These are phyloP conservation scores for Scolopax bukidnonensis DNA, from an alignment of 2,797 vertebrate genomes.

Conservation along the genomic window DNA sequence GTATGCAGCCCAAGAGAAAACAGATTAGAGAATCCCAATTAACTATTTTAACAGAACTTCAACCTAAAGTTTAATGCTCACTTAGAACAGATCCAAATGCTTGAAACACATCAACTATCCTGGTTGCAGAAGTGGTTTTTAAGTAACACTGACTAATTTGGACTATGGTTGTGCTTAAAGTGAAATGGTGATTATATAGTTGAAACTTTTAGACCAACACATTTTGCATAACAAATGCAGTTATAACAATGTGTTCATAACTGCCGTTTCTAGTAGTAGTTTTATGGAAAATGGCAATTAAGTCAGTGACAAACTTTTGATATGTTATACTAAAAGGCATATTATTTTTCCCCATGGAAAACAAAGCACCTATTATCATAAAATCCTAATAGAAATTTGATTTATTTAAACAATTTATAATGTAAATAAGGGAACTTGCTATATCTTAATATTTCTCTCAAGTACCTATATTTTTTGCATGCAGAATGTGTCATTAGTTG, in stretches of 20 bases:
- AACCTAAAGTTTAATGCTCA: constrained; percentile 19
- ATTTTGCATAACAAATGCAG: background rate
- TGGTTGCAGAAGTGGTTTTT: background rate
- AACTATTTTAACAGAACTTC: constrained; percentile 69
- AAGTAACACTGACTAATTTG: background rate
- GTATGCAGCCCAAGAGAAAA: constrained; percentile 82
- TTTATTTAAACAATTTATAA: background rate
- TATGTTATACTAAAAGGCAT: accelerated
- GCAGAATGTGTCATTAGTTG: background rate
- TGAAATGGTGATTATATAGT: background rate
- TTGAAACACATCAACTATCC: background rate
- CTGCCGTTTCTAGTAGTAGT: background rate
- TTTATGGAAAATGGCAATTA: background rate
- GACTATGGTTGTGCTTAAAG: background rate
- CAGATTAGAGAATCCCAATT: constrained; percentile 81
- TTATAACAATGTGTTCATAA: background rate
- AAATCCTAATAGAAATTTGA: background rate
- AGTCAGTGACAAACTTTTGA: background rate
- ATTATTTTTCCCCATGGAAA: background rate
- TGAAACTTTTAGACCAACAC: background rate
- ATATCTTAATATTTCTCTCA: background rate
- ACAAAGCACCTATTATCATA: background rate
- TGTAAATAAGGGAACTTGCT: background rate
- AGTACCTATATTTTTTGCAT: background rate
- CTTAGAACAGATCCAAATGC: constrained; percentile 36